A percentile compares a stretch with the other conserved stretches of the same genome.
phyloP scores from a whole-genome alignment of 1,140 invertebrate species.

The Danaus plexippus region DNA sequence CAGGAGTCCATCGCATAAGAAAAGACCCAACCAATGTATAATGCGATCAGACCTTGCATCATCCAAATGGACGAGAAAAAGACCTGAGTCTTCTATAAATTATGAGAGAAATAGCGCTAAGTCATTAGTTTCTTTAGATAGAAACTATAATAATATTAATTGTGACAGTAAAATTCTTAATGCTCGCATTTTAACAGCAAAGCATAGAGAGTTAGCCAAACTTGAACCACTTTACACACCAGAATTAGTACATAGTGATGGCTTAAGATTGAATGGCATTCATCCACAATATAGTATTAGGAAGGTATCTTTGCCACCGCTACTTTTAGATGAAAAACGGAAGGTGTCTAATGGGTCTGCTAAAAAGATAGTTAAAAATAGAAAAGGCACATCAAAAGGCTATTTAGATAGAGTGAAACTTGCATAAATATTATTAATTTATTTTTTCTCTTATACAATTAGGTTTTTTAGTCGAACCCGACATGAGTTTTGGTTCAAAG shows the following conservation, averaged over 20 bases:
- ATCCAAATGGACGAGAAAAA: slow-evolving; percentile 59
- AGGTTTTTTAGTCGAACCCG: not conserved
- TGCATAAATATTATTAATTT: not conserved
- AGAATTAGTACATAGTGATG: slow-evolving; percentile 35
- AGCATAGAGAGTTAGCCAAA: slow-evolving; percentile 43
- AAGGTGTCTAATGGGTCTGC: slow-evolving; percentile 42
- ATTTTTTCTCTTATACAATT: no score
- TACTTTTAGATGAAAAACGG: slow-evolving; percentile 52
- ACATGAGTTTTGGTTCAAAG: not conserved
- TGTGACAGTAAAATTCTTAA: slow-evolving; percentile 39
- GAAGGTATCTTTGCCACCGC: slow-evolving; percentile 64
- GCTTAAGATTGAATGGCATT: slow-evolving; percentile 29
- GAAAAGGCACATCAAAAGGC: slow-evolving; percentile 24
- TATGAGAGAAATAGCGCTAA: slow-evolving; percentile 61
- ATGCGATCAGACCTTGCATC: slow-evolving; percentile 67
- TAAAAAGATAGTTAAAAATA: slow-evolving; percentile 40
- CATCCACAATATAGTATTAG: slow-evolving; percentile 42
- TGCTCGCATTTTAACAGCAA: slow-evolving; percentile 47
- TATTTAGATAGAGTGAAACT: slow-evolving; percentile 22
- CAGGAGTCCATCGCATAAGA: slow-evolving; percentile 45
- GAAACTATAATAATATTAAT: slow-evolving; percentile 40
- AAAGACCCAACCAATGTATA: slow-evolving; percentile 50
- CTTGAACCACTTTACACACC: slow-evolving; percentile 52
- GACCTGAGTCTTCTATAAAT: slow-evolving; percentile 54
- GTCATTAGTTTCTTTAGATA: slow-evolving; percentile 57